Conservation (phyloP, 2,797 vertebrate species). For the Mus spretus region DNA sequence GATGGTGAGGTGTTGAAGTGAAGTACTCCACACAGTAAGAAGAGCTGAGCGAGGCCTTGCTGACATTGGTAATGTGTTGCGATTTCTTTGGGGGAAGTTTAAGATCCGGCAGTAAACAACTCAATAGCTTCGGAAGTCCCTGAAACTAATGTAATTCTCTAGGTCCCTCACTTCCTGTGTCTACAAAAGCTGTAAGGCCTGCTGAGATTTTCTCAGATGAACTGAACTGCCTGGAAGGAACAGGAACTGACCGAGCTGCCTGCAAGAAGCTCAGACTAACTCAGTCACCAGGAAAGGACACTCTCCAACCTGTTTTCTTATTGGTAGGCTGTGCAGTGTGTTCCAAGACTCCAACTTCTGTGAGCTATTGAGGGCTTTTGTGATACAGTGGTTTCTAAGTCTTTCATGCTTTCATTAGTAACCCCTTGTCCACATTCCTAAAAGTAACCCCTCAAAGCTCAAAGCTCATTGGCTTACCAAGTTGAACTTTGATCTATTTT, state of each 20-base stretch:
- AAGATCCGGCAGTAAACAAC: not conserved
- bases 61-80: no score
- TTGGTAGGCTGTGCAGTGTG: not conserved
- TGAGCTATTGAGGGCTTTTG: not conserved
- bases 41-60: fast-evolving
- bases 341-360: not conserved
- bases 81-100: not conserved
- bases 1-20: fast-evolving
- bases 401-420: no score
- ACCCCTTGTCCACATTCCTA: not conserved
- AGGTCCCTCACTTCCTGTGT: not conserved
- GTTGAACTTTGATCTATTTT: not conserved
- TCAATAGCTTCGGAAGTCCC: not conserved
- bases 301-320: not conserved
- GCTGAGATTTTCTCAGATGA: not conserved
- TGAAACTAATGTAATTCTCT: not conserved
- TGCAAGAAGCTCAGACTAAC: not conserved
- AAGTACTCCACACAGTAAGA: fast-evolving
- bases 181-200: no score
- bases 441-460: not conserved
- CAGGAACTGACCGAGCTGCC: not conserved
- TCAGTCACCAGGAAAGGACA: not conserved
- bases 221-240: not conserved
- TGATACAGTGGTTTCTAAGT: no score
- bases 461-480: not conserved